Evolutionary conservation across 2,113 vertebrate genomes (phyloP).

Genomic region (Toxotes jaculatrix): DNA sequence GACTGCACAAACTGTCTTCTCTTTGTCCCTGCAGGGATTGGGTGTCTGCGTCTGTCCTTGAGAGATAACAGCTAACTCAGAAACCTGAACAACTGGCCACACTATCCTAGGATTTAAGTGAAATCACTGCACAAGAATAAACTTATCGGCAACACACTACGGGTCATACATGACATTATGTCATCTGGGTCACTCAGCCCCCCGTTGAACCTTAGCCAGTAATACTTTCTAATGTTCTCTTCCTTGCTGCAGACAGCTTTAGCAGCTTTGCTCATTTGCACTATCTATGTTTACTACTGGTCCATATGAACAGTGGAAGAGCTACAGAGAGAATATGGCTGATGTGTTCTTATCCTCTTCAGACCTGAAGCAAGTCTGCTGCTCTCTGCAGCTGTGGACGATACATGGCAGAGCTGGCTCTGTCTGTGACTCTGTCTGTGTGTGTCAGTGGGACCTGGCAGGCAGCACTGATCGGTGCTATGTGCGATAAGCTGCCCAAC

Average conservation of each 20-base stretch:
- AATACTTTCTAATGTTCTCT: not conserved
- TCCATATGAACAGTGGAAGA: not conserved
- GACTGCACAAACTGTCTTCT: not conserved
- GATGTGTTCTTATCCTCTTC: not conserved
- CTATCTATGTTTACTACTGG: too few species aligned
- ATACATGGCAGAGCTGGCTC: not conserved
- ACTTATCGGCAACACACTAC: not conserved
- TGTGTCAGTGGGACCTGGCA: not conserved
- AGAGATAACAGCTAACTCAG: not conserved
- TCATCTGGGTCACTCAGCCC: conserved; percentile 1
- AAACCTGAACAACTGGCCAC: conserved; percentile 7
- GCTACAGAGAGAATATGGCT: not conserved
- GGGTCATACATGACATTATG: not conserved
- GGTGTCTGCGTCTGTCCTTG: not conserved
- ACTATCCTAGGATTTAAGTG: not conserved
- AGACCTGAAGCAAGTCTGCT: not conserved
- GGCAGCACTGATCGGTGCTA: not conserved
- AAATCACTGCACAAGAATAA: not conserved
- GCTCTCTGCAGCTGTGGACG: not conserved
- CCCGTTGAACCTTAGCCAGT: not conserved
- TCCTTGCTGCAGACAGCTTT: not conserved
- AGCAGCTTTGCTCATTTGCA: not conserved
- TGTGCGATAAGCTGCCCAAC: not conserved
- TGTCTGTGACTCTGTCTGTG: not conserved
- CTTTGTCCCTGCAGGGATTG: conserved; percentile 1